Conservation (phyloP, 2,113 vertebrate genomes). For the Phylloscopus trochiloides region DNA sequence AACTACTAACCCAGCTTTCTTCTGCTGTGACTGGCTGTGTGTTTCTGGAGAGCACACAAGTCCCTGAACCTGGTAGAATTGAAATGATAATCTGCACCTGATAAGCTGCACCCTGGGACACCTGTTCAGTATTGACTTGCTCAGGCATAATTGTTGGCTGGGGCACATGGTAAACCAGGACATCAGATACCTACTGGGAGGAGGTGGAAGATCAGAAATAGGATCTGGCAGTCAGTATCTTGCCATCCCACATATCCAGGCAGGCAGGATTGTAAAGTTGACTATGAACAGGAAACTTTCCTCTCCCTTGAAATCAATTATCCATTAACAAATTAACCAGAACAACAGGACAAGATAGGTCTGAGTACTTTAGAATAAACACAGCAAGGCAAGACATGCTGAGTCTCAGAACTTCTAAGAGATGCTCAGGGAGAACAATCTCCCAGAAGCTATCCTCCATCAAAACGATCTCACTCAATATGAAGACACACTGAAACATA, state of each 20-base stretch:
- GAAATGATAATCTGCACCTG: not conserved
- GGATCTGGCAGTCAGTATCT: constrained; percentile 9
- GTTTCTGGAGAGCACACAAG: not conserved
- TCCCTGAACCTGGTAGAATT: not conserved
- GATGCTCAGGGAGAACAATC: not conserved
- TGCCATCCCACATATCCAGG: not conserved
- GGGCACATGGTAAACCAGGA: not conserved
- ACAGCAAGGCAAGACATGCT: not conserved
- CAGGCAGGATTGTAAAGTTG: not conserved
- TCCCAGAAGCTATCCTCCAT: not conserved
- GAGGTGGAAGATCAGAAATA: constrained; percentile 45
- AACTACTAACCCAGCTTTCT: not conserved
- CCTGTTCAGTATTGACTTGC: constrained; percentile 32
- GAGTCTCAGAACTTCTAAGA: not conserved
- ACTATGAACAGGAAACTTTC: not conserved
- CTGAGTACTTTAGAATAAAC: not conserved
- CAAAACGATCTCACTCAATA: not conserved
- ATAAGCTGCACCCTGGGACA: constrained; percentile 1
- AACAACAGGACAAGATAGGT: not conserved
- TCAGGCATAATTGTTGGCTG: not conserved
- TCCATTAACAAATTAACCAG: not conserved
- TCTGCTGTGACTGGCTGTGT: not conserved
- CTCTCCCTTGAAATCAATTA: not conserved
- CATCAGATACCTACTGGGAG: constrained; percentile 17
- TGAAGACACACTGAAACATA: not conserved